These are phyloP conservation scores for Leptopilina syphax DNA, from an alignment of 2,888 invertebrate genomes.

Conservation along the genomic window DNA sequence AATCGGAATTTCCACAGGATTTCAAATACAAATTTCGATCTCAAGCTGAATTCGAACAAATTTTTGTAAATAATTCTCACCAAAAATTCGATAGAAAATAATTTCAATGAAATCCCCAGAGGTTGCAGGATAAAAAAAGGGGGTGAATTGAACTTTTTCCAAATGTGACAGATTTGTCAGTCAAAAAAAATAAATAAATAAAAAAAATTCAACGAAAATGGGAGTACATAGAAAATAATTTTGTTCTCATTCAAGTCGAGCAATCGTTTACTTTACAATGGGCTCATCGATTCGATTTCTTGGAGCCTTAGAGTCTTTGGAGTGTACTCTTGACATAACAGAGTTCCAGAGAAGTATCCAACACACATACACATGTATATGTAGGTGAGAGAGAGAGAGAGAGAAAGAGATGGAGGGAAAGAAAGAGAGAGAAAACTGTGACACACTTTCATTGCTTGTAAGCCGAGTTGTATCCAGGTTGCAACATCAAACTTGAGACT, in stretches of 20 bases:
- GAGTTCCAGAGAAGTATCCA: not conserved
- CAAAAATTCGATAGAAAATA: too few species aligned
- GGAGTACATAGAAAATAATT: not conserved
- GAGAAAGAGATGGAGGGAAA: too few species aligned
- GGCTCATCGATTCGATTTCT: constrained; percentile 16
- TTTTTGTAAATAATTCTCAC: too few species aligned
- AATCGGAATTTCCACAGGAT: too few species aligned
- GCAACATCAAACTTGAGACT: constrained; percentile 53
- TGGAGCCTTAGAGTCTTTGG: constrained; percentile 17
- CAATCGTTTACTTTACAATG: constrained; percentile 13
- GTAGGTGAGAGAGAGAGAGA: too few species aligned
- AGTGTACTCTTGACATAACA: constrained; percentile 32
- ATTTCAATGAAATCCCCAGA: too few species aligned
- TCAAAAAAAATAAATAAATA: too few species aligned
- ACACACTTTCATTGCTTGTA: constrained; percentile 59
- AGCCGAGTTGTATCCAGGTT: constrained; percentile 55
- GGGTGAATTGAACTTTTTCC: too few species aligned
- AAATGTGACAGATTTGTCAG: not conserved
- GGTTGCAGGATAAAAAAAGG: too few species aligned
- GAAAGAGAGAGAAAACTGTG: constrained; percentile 52
- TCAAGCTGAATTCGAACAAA: too few species aligned
- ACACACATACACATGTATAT: not conserved
- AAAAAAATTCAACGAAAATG: not conserved
- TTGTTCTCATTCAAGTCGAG: constrained; percentile 8
- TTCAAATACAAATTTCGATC: too few species aligned